Percentiles rank a stretch among this genome's conserved stretches.
phyloP scores from a whole-genome alignment of 2,888 invertebrate species.

The Acanthosoma haemorrhoidale region DNA sequence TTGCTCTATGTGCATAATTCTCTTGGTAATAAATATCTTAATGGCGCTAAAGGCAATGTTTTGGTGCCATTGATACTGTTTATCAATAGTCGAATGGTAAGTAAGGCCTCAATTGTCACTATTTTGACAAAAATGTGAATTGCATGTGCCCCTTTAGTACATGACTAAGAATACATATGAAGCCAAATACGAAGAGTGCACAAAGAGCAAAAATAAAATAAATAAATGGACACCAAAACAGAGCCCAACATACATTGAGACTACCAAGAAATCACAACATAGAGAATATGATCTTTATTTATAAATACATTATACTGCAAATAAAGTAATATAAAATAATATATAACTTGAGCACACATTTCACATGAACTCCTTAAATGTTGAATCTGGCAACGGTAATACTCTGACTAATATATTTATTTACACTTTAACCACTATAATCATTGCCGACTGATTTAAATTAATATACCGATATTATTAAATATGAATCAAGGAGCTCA shows the following conservation, averaged over 20 bases:
- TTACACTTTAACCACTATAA: neutral
- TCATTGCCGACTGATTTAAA: too few relatives aligned
- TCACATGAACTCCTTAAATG: slow-evolving; percentile 20
- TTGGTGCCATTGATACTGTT: slow-evolving; percentile 53
- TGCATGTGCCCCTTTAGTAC: slow-evolving; percentile 23
- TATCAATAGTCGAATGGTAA: neutral
- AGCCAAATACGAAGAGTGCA: slow-evolving; percentile 47
- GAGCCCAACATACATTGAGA: slow-evolving; percentile 48
- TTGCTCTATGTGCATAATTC: slow-evolving; percentile 44
- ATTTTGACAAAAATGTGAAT: neutral
- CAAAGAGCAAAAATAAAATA: slow-evolving; percentile 47
- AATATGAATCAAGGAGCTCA: slow-evolving; percentile 14
- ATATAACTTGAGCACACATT: slow-evolving; percentile 15
- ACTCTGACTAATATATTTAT: too few relatives aligned
- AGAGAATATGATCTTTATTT: slow-evolving; percentile 33
- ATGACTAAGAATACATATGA: slow-evolving; percentile 7
- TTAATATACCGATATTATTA: too few relatives aligned
- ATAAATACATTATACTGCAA: slow-evolving; percentile 28
- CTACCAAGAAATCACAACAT: slow-evolving; percentile 36
- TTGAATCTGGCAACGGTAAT: neutral
- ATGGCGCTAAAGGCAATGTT: slow-evolving; percentile 62
- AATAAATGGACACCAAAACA: slow-evolving; percentile 55
- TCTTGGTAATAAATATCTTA: slow-evolving; percentile 45
- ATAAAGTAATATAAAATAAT: slow-evolving; percentile 28
- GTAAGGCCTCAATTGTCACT: neutral